A percentile compares a stretch with the other conserved stretches of the same genome.
Conservation (phyloP, 2,888 invertebrate species). For the Chymomyza amoena region DNA sequence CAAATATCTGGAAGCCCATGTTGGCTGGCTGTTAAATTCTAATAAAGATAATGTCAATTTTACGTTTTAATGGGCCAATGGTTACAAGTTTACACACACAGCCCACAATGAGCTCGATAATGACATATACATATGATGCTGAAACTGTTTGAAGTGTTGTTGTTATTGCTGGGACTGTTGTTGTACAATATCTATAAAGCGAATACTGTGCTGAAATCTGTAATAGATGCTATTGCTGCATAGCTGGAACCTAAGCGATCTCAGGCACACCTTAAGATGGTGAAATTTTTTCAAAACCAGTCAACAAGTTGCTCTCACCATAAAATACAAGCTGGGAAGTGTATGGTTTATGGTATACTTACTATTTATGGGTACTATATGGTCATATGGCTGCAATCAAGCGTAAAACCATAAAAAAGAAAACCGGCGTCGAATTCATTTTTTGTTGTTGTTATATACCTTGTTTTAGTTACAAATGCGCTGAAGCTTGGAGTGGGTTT, state of each 20-base stretch:
- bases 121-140: neutral
- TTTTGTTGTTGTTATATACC: neutral
- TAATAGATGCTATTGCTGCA: neutral
- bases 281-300: neutral
- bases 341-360: conserved; percentile 14
- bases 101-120: neutral
- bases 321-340: conserved; percentile 13
- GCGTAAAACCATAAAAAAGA: neutral
- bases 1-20: neutral
- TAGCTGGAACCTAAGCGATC: neutral
- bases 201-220: neutral
- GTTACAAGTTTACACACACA: neutral
- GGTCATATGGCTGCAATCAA: neutral
- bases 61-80: neutral
- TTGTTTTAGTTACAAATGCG: conserved; percentile 32
- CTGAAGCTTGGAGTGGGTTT: conserved; percentile 28
- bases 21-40: neutral
- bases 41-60: neutral
- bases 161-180: neutral
- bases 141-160: neutral
- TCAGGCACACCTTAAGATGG: neutral
- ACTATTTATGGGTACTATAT: neutral
- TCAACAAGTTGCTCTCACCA: conserved; percentile 1
- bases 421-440: conserved; percentile 15
- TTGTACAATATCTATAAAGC: neutral